Conservation (phyloP, 2,797 vertebrate genomes). For the Etheostoma perlongum region DNA sequence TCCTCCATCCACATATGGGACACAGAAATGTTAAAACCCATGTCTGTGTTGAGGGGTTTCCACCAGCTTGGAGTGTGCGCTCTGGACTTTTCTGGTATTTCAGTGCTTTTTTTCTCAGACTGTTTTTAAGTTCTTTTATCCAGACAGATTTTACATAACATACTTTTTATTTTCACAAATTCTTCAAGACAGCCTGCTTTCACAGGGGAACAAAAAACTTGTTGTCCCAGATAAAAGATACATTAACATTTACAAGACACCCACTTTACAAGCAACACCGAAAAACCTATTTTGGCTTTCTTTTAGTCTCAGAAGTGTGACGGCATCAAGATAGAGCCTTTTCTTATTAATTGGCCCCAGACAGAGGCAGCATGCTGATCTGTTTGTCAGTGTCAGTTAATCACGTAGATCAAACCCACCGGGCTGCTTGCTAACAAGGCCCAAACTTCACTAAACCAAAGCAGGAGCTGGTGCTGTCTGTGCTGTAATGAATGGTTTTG, state of each 20-base stretch:
- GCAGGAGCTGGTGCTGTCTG: constrained; percentile 29
- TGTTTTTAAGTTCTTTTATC: neutral
- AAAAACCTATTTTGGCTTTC: constrained; percentile 34
- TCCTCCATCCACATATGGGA: constrained; percentile 97
- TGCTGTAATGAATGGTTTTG: constrained; percentile 47
- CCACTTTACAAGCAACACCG: constrained; percentile 46
- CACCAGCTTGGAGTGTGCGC: constrained; percentile 97
- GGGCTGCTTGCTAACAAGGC: constrained; percentile 64
- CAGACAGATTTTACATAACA: constrained; percentile 1
- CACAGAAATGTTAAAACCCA: constrained; percentile 93
- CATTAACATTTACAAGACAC: constrained; percentile 37
- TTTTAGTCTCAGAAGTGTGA: constrained; percentile 39
- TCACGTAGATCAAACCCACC: constrained; percentile 62
- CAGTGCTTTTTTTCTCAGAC: neutral
- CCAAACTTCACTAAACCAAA: constrained; percentile 42
- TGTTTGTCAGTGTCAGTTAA: constrained; percentile 60
- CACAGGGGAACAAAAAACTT: constrained; percentile 11
- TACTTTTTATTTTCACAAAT: constrained; percentile 20
- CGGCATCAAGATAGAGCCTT: constrained; percentile 57
- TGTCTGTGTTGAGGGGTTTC: constrained; percentile 96
- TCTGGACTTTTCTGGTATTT: constrained; percentile 96
- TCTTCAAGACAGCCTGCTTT: constrained; percentile 21
- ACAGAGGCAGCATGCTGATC: constrained; percentile 50
- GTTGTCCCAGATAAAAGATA: constrained; percentile 40
- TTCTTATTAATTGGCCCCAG: constrained; percentile 68